Evolutionary conservation across 2,888 invertebrate genomes (phyloP).

Genomic region (Mimumesa dahlbomi): DNA sequence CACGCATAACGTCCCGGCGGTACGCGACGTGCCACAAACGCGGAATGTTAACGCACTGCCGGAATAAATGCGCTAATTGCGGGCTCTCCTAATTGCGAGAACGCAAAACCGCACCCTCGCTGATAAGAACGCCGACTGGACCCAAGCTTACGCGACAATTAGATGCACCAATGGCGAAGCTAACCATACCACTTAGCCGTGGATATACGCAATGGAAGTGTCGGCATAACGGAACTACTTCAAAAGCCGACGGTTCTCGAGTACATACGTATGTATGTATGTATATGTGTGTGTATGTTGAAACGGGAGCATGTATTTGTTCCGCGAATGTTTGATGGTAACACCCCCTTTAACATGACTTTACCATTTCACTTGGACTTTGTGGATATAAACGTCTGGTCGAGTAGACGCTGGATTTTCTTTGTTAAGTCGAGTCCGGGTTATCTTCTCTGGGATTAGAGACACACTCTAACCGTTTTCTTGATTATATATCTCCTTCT

Average conservation of each 20-base stretch:
- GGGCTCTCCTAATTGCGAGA: slow-evolving; percentile 20
- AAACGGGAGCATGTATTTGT: too few relatives aligned
- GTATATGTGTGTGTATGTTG: neutral
- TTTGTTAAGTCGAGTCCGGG: too few relatives aligned
- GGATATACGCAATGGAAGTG: neutral
- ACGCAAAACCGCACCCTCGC: neutral
- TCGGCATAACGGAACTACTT: neutral
- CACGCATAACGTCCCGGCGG: neutral
- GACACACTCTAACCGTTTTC: too few relatives aligned
- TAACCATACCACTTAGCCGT: neutral
- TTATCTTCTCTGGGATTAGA: too few relatives aligned
- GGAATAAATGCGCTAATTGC: slow-evolving; percentile 27
- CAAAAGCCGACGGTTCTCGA: neutral
- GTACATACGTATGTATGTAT: neutral
- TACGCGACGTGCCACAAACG: neutral
- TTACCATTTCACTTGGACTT: too few relatives aligned
- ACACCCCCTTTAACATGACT: too few relatives aligned
- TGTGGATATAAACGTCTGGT: too few relatives aligned
- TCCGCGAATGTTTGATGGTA: too few relatives aligned
- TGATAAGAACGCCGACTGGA: slow-evolving; percentile 10
- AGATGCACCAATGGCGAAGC: too few relatives aligned
- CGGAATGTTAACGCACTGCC: slow-evolving; percentile 11
- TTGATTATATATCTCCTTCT: too few relatives aligned
- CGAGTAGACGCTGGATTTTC: too few relatives aligned
- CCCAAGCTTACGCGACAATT: slow-evolving; percentile 1